Base-by-base conservation (phyloP, 2,797 vertebrate species). In the Gymnodraco acuticeps region DNA sequence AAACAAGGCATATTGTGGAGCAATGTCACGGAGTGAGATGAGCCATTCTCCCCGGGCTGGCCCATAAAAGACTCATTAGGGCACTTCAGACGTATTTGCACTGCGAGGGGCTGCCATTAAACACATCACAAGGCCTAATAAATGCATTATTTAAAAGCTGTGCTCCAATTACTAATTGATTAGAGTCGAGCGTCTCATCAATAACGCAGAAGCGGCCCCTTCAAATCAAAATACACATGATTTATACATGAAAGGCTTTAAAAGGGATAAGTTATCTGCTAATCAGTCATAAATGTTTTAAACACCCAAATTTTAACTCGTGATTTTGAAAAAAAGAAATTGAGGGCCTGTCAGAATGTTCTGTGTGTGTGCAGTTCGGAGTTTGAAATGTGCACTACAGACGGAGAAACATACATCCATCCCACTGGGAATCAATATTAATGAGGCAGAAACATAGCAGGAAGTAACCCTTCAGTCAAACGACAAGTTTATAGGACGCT, bases 111-210 rank as follows among this genome's bases (percentile, higher is more conserved):
- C 91, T 86, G 88, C 92, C 93, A 94, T 95, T 94, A 95, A 94
- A 94, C 91, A 94, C 93, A 94, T 93, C 93, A 94, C 91, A 93
- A 90, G 92, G 87, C 90, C 92, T 94, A 93, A 95, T 94, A 94
- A 93, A 94, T 94, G 89, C 88, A 95, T 95, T 95, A 95, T 95
- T 95, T 94, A 95, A 94, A 93, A 94, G 93, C 94, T 87, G 90
- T 90, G 89, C 93, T 94, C 92, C 94, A 94, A 95, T 95, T 94
- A 95, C 93, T 95, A 95, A 95, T 95, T 95, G 94, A 95, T 95
- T 94, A 93, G 91, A 95, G 93, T 90, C 84, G 89, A 93, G 92
- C 91, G 78, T 87, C 92, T 95, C 94, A 95, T 95, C 94, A 95
- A 95, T 95, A 95, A 95, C 84, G 84, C 94, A 95, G 82, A 89